Evolutionary conservation across 2,888 invertebrate genomes (phyloP), one percentile per base, ranked within the genome.

Genomic region (Aromia moschata): DNA sequence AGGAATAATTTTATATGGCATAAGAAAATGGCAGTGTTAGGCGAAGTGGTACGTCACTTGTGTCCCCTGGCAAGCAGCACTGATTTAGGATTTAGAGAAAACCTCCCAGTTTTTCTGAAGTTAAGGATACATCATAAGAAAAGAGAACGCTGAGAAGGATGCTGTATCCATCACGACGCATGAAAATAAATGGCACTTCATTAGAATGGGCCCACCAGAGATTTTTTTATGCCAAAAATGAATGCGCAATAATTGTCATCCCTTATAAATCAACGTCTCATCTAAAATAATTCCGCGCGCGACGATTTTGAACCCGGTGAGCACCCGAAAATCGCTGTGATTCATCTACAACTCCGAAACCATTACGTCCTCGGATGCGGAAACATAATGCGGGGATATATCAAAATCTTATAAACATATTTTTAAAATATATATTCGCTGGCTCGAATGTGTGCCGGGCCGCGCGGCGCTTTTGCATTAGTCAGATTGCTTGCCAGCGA

Each of bases 401-500:
- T 76, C 74, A 74, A 70, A 69, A 73, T 74, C 73, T 74, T 73
- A 74, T 76, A 74, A 74, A 73, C 73, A 76, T 74, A 75, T 72
- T 72, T 71, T 67, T 64, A 73, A 70, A 71, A 72, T 72, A 73
- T n/a, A n/a, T 73, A 75, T 75, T 70, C 72, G 71, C 67, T 67
- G 60, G 66, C 62, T 62, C 62, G 64, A 67, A 60, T 67, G 68
- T 66, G 58, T 69, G 69, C 62, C 66, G 69, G 66, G 57, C 62
- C 57, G 56, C 57, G 56, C 67, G 62, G 70, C 65, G 37, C 68
- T 71, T 75, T 71, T 75, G 68, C 79, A 79, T 80, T 79, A 79
- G 79, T 79, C 77, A 78, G 78, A 79, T 79, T 79, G 78, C 77
- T 76, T 74, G 75, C 61, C 51, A 51, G 74, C 73, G 73, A 76